These are phyloP conservation scores for Scomberomorus guttatus DNA, from an alignment of 2,797 vertebrate species.

Conservation along the genomic window DNA sequence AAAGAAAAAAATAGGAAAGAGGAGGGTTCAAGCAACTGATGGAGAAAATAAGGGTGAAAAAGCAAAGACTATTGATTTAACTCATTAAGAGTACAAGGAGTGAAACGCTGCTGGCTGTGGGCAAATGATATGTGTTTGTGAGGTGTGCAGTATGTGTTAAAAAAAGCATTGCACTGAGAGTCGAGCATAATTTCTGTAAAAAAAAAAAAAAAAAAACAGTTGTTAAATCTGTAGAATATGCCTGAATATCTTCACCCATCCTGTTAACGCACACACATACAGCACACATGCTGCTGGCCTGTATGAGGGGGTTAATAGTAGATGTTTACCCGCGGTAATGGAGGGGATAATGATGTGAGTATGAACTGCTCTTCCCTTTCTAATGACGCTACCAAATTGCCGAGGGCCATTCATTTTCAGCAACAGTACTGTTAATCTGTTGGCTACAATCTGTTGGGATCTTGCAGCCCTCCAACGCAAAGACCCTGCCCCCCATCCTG, in stretches of 20 bases:
- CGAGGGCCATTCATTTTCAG: slow-evolving; percentile 50
- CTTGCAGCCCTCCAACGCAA: slow-evolving; percentile 25
- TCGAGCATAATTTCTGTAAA: background rate
- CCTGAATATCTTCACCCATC: slow-evolving; percentile 1
- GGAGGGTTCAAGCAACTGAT: slow-evolving; percentile 5
- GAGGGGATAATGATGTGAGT: slow-evolving; percentile 77
- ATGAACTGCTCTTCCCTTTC: slow-evolving; percentile 68
- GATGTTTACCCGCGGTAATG: slow-evolving; percentile 73
- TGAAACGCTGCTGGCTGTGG: slow-evolving; percentile 41
- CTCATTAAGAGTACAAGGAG: slow-evolving; percentile 37
- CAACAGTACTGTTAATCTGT: slow-evolving; percentile 56
- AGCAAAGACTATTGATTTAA: slow-evolving; percentile 50
- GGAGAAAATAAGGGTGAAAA: slow-evolving; percentile 32
- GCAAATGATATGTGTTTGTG: slow-evolving; percentile 37
- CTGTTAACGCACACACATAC: slow-evolving; percentile 15
- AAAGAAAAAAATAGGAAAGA: slow-evolving; percentile 25
- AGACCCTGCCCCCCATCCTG: background rate
- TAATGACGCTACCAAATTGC: slow-evolving; percentile 74
- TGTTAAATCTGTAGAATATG: slow-evolving; percentile 5
- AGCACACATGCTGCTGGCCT: slow-evolving; percentile 52
- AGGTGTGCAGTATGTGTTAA: slow-evolving; percentile 7
- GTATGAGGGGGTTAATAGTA: slow-evolving; percentile 67
- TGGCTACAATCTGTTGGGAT: slow-evolving; percentile 55
- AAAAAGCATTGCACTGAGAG: slow-evolving; percentile 15
- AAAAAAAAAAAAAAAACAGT: slow-evolving; percentile 2